Evolutionary conservation across 2,888 invertebrate species (phyloP).

Genomic region (Apamea crenata): DNA sequence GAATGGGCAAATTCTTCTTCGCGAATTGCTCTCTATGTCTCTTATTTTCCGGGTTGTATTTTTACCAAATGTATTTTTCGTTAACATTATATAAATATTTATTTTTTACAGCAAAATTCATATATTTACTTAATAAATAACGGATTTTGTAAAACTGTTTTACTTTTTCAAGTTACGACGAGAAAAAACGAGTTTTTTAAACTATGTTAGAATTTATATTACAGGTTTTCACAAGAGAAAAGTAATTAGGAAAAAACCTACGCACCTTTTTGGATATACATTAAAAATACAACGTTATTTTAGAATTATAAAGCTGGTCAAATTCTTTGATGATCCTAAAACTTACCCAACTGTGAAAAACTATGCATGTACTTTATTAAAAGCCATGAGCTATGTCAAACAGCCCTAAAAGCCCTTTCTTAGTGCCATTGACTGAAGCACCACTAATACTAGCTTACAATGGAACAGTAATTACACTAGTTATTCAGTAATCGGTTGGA

Average conservation of each 20-base stretch:
- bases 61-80: conserved; percentile 34
- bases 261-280: not conserved
- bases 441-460: conserved; percentile 3
- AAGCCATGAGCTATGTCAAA: not conserved
- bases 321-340: not conserved
- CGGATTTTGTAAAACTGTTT: not conserved
- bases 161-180: not conserved
- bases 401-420: not conserved
- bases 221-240: not conserved
- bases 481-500: conserved; percentile 24
- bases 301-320: not conserved
- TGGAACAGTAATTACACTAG: conserved; percentile 17
- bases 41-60: conserved; percentile 26
- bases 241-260: not conserved
- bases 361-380: not conserved
- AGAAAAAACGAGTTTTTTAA: not conserved
- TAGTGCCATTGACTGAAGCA: not conserved
- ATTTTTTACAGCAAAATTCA: not conserved
- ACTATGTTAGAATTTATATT: not conserved
- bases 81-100: conserved; percentile 30
- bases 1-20: conserved; percentile 38
- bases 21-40: conserved; percentile 25
- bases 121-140: not conserved
- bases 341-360: not conserved
- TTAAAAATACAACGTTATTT: not conserved